phyloP scores from a whole-genome alignment of 1,140 invertebrate genomes.

The Ganaspis sp. region DNA sequence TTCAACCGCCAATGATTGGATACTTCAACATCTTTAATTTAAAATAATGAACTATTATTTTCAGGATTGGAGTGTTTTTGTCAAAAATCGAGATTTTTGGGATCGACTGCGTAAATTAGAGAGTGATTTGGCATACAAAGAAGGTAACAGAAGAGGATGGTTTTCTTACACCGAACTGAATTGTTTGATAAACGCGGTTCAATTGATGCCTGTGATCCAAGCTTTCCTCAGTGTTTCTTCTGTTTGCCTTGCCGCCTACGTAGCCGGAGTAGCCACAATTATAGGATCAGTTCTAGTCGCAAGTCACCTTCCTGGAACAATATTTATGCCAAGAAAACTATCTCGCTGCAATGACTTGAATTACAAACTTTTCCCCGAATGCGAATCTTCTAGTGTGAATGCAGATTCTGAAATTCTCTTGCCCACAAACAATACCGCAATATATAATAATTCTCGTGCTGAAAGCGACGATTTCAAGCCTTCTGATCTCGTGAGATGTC shows the following conservation, averaged over 20 bases:
- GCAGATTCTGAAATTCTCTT: slow-evolving; percentile 32
- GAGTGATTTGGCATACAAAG: slow-evolving; percentile 81
- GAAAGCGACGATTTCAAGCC: slow-evolving; percentile 41
- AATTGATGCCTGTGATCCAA: slow-evolving; percentile 76
- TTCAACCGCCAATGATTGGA: no score
- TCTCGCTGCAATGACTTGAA: slow-evolving; percentile 2
- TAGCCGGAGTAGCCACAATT: slow-evolving; percentile 83
- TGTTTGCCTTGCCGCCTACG: slow-evolving; percentile 83
- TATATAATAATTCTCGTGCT: slow-evolving; percentile 44
- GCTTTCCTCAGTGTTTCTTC: slow-evolving; percentile 80
- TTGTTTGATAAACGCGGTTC: slow-evolving; percentile 78
- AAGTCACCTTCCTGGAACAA: slow-evolving; percentile 78
- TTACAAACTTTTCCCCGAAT: slow-evolving; percentile 38
- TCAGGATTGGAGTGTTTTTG: slow-evolving; percentile 90
- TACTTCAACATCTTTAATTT: no score
- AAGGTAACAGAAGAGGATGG: slow-evolving; percentile 86
- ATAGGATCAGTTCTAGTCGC: slow-evolving; percentile 82
- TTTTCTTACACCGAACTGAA: slow-evolving; percentile 90
- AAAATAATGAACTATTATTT: slow-evolving; percentile 37
- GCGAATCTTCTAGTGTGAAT: background rate
- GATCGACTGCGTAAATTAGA: slow-evolving; percentile 83
- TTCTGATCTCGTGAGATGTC: slow-evolving; percentile 43
- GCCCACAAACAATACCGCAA: slow-evolving; percentile 36
- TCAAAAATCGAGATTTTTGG: slow-evolving; percentile 84
- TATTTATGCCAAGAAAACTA: slow-evolving; percentile 37